Base-by-base conservation (phyloP, 2,888 invertebrate species). In the Onchidella celtica region DNA sequence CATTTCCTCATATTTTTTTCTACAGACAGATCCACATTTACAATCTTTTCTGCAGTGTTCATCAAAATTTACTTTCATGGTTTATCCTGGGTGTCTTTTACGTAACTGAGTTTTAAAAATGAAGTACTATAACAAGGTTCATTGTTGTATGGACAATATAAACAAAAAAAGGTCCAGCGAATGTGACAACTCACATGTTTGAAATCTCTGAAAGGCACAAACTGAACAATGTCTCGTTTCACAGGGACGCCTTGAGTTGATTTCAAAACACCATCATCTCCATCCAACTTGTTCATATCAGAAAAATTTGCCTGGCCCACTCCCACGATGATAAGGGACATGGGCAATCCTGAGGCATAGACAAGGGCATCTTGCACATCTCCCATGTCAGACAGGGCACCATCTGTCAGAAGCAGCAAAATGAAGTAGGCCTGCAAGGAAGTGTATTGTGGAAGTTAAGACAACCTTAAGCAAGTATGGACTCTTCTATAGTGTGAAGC, bases 271-370 rank as follows among this genome's bases (percentile, higher is more conserved):
- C 92, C 93, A 72, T 90, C 89, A 84, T 93, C 93, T 1, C 91
- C 92, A 79, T 93, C 93, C 32, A 93, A 87, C 38, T 86, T 81
- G 59, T 91, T 88, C 93, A 93, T 93, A 69, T 89, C 90, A 4
- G 85, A 78, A 85, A 93, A 93, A 80, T 93, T 92, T 3, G 92
- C 93, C 17, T 84, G 78, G 2, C 92, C 92, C 2, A 93, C 91
- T 17, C 93, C 93, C 0, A 93, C 89, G 57, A 93, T 93, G 84
- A 93, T 93, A 75, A 93, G 83, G 11, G 92, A 93, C 91, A 93
- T 90, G n/a, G 93, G 93, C 21, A 93, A 88, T 21, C 83, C 66
- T 1, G 92, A 92, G 4, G 91, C 91, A 47, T 89, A 79, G 9
- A 92, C 91, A 24, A 93, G 89, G 38, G 92, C 92, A 14, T 88